phyloP scores from a whole-genome alignment of 1,140 invertebrate genomes.

The Cotesia typhae region DNA sequence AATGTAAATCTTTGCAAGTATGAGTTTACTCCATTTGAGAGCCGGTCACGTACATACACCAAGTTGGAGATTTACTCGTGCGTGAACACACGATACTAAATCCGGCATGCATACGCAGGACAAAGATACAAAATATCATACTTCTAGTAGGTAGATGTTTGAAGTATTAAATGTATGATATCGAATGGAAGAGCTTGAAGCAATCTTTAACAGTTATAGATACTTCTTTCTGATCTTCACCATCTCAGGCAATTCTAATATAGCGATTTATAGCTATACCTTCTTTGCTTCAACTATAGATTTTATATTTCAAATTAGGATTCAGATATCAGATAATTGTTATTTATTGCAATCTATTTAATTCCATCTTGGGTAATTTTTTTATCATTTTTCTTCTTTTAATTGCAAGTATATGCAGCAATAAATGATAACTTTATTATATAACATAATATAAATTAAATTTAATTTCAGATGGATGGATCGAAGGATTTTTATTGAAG shows the following conservation, averaged over 20 bases:
- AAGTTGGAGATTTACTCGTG: not conserved
- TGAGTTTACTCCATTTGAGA: slow-evolving; percentile 6
- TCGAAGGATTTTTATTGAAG: not conserved
- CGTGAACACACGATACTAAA: slow-evolving; percentile 7
- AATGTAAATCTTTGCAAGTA: not conserved
- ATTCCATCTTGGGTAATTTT: too few species aligned
- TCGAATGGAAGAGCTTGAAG: too few species aligned
- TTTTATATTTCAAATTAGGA: slow-evolving; percentile 7
- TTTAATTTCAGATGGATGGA: not conserved
- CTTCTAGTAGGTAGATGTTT: too few species aligned
- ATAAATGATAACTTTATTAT: too few species aligned
- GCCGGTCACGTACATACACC: slow-evolving; percentile 5
- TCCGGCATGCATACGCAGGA: not conserved
- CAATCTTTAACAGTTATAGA: not conserved
- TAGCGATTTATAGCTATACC: too few species aligned
- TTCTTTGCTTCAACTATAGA: not conserved
- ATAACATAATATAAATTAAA: too few species aligned
- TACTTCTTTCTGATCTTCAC: not conserved
- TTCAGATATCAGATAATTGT: not conserved
- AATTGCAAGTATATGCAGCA: not conserved
- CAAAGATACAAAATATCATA: slow-evolving; percentile 2
- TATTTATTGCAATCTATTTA: too few species aligned
- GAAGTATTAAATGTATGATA: too few species aligned
- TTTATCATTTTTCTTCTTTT: too few species aligned
- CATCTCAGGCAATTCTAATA: not conserved